These are phyloP conservation scores for Simalia tracyae DNA, from an alignment of 2,797 vertebrate genomes.

Conservation along the genomic window DNA sequence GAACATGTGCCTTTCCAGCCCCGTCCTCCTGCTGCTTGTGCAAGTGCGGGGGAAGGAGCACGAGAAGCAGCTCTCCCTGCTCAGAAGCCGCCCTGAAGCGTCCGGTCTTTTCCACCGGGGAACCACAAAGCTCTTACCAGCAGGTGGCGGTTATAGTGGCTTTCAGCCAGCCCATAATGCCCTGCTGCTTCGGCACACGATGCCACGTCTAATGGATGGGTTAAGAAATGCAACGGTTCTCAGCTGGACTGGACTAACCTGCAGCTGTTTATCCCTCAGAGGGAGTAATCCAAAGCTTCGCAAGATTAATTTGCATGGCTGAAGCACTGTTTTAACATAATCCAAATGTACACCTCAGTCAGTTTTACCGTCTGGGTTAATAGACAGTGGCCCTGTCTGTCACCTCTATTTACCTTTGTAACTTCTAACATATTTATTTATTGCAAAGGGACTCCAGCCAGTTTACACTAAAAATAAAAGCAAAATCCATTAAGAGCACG, in stretches of 20 bases:
- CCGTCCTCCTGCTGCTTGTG: background rate
- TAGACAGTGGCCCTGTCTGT: background rate
- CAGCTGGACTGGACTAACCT: background rate
- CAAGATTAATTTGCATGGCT: background rate
- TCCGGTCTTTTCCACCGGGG: background rate
- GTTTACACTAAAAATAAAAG: background rate
- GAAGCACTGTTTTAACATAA: background rate
- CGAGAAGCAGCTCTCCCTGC: background rate
- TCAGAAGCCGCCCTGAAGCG: background rate
- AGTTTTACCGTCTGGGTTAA: background rate
- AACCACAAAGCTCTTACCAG: constrained; percentile 76
- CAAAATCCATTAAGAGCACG: background rate
- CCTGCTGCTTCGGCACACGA: constrained; percentile 69
- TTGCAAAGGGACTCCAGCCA: background rate
- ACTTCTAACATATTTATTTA: background rate
- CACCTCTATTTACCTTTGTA: background rate
- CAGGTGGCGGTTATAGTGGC: constrained; percentile 68
- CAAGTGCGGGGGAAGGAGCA: background rate
- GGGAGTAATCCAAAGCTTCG: background rate
- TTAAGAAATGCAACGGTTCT: constrained; percentile 48
- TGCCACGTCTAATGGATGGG: constrained; percentile 73
- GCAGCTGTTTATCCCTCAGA: no score
- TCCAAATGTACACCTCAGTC: background rate
- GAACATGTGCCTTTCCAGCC: background rate
- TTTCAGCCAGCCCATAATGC: constrained; percentile 67